phyloP scores from a whole-genome alignment of 2,797 vertebrate species.

The Cetoscarus ocellatus region DNA sequence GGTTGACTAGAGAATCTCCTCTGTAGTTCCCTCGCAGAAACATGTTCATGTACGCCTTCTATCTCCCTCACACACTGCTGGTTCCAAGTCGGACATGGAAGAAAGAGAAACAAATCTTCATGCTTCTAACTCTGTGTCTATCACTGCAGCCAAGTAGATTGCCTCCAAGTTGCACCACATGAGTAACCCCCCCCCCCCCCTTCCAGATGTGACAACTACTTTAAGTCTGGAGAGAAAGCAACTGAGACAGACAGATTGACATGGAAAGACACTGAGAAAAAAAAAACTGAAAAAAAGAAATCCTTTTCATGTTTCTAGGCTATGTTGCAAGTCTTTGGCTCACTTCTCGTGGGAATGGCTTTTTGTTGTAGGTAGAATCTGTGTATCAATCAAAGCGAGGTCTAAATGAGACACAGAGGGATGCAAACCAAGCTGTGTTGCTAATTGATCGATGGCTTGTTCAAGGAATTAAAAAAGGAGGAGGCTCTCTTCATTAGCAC shows the following conservation, averaged over 20 bases:
- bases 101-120: constrained; percentile 47
- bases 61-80: constrained; percentile 8
- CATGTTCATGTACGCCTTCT: constrained; percentile 8
- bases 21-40: constrained; percentile 29
- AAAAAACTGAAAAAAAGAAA: constrained; percentile 32
- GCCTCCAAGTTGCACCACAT: constrained; percentile 77
- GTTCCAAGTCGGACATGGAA: constrained; percentile 37
- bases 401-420: constrained; percentile 87
- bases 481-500: constrained; percentile 80
- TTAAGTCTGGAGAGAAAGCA: constrained; percentile 63
- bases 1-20: constrained; percentile 16
- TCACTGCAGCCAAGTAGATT: constrained; percentile 57
- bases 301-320: constrained; percentile 68
- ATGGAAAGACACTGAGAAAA: constrained; percentile 10
- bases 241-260: constrained; percentile 37
- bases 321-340: constrained; percentile 66
- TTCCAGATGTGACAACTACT: constrained; percentile 67
- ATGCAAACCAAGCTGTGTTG: constrained; percentile 73
- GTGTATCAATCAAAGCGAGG: constrained; percentile 83
- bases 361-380: constrained; percentile 80
- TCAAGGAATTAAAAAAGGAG: constrained; percentile 81
- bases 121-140: constrained; percentile 36
- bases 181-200: constrained; percentile 60
- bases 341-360: constrained; percentile 71
- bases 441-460: constrained; percentile 85